A percentile compares a stretch with the other conserved stretches of the same genome.
Conservation (phyloP, 1,140 invertebrate genomes). For the Eumaeus atala region DNA sequence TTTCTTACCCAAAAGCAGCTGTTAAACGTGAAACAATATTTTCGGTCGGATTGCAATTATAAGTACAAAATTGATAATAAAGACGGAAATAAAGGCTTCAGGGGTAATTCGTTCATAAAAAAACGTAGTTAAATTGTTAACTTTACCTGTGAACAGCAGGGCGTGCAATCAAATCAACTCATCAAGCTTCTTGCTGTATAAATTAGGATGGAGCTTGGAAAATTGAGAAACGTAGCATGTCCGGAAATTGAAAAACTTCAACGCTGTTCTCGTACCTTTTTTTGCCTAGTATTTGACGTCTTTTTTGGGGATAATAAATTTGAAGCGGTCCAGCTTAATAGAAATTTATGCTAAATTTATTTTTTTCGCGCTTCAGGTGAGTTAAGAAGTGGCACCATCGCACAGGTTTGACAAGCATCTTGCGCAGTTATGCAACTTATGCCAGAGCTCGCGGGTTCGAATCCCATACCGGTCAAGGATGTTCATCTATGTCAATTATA, state of each 20-base stretch:
- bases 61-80: slow-evolving; percentile 47
- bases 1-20: slow-evolving; percentile 14
- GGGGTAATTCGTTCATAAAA: slow-evolving; percentile 57
- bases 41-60: slow-evolving; percentile 44
- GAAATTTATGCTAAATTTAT: slow-evolving; percentile 34
- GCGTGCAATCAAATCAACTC: slow-evolving; percentile 60
- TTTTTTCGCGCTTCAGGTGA: not conserved
- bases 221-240: slow-evolving; percentile 60
- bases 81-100: slow-evolving; percentile 29
- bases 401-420: too few relatives aligned
- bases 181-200: slow-evolving; percentile 60
- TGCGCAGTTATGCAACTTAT: too few relatives aligned
- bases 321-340: slow-evolving; percentile 28
- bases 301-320: slow-evolving; percentile 49
- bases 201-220: slow-evolving; percentile 57
- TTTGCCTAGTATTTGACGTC: slow-evolving; percentile 58
- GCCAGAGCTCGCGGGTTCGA: too few relatives aligned
- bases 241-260: slow-evolving; percentile 71
- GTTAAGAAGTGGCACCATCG: too few relatives aligned
- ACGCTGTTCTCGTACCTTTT: slow-evolving; percentile 39
- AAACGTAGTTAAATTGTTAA: slow-evolving; percentile 60
- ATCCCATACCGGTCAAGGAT: too few relatives aligned
- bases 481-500: too few relatives aligned
- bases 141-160: slow-evolving; percentile 62
- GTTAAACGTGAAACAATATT: slow-evolving; percentile 37